Conservation (phyloP, 2,888 invertebrate species). For the Stictocephala bisonia region DNA sequence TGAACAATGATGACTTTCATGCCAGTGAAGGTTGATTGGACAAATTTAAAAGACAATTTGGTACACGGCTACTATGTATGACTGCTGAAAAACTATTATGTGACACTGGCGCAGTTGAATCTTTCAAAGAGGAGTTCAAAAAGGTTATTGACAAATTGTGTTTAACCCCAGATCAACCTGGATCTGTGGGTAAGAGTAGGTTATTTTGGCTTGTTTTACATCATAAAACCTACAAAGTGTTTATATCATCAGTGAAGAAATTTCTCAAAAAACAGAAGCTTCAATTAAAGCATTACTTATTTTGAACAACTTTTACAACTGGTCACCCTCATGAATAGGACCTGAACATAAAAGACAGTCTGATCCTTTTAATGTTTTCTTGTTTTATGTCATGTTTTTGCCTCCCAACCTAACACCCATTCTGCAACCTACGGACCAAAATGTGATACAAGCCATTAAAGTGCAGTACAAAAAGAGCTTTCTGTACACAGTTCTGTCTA, state of each 20-base stretch:
- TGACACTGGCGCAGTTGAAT: neutral
- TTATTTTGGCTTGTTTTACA: neutral
- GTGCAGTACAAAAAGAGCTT: conserved; percentile 36
- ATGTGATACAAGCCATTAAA: conserved; percentile 33
- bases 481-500: conserved; percentile 34
- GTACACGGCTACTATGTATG: neutral
- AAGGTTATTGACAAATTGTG: too few relatives aligned
- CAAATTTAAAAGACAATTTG: conserved; percentile 6
- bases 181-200: too few relatives aligned
- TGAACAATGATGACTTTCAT: too few relatives aligned
- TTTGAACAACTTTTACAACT: neutral
- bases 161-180: too few relatives aligned
- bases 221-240: conserved; percentile 40
- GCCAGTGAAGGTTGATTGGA: neutral
- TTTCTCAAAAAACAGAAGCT: neutral
- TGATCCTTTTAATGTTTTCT: too few relatives aligned
- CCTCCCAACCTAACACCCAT: conserved; percentile 11
- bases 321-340: neutral
- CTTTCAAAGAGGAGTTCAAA: too few relatives aligned
- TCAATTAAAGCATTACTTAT: neutral
- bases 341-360: conserved; percentile 7
- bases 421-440: conserved; percentile 25
- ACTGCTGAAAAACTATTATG: neutral
- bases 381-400: conserved; percentile 15
- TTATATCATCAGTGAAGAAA: neutral